Base-by-base conservation (phyloP, 2,888 invertebrate species). In the Serrognathus titanus region DNA sequence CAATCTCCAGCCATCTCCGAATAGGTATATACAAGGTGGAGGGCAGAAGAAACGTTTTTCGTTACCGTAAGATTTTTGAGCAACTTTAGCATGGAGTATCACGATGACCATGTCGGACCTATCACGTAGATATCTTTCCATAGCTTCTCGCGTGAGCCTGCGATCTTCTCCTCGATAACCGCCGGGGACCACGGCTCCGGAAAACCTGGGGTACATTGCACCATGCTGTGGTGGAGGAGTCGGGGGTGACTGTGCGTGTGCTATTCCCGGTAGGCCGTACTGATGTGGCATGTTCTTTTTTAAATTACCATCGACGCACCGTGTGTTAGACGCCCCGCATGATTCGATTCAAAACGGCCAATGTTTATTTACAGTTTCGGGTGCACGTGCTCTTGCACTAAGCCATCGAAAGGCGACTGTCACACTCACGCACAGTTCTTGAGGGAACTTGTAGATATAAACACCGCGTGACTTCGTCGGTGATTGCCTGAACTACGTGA, bases 1-100 rank as follows among this genome's bases (percentile, higher is more conserved):
- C 79, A 94, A 85, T 73, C 95, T 85, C 99, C 99, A 99, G 10
- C 98, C 99, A 68, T 94, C 95, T n/a, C 98, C 98, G 71, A 93
- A 93, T 63, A 99, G 82, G 78, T 99, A 99, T 72, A 99, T 97
- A 78, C 98, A 99, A 0, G 99, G 99, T 1, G 99, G 99, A 1
- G 99, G 99, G 71, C 98, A 99, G 81, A 99, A 99, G 81, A 99
- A 99, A 61, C 99, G 84, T 78, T 99, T 99, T 75, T 99, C 99
- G 77, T 98, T 99, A 63, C 99, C 99, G 75, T 99, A 99, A 0
- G 97, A 98, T 75, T 99, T 99, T 79, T 99, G 99, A 36, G 99
- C 99, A 48, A 99, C 99, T 84, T 99, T 99, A 48, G 99, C 99
- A 79, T 99, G 99, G 55, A 98, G 82, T 69, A 99, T 97, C 51